phyloP scores from a whole-genome alignment of 2,797 vertebrate genomes.

The Macroramphosus scolopax region DNA sequence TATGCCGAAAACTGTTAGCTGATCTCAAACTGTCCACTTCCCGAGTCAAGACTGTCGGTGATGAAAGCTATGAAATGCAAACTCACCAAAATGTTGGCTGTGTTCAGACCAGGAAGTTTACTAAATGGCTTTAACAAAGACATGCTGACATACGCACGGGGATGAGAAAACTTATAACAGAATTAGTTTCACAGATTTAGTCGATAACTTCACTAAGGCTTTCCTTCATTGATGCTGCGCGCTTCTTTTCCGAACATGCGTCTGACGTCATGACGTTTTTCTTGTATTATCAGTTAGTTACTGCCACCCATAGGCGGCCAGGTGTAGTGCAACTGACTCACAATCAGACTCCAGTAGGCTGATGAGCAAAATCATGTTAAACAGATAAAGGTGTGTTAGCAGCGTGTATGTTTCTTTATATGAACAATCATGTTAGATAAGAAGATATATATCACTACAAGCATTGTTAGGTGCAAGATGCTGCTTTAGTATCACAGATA shows the following conservation, averaged over 20 bases:
- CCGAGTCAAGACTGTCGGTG: not conserved
- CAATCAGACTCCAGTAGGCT: too few species aligned
- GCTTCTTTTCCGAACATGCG: conserved; percentile 58
- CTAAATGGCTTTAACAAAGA: conserved; percentile 70
- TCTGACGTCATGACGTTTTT: conserved; percentile 53
- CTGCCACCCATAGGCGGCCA: conserved; percentile 31
- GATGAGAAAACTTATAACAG: not conserved
- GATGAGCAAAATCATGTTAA: too few species aligned
- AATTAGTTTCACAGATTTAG: fast-evolving
- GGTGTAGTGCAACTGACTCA: conserved; percentile 5
- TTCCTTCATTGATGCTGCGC: conserved; percentile 5
- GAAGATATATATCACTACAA: too few species aligned
- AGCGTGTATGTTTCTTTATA: too few species aligned
- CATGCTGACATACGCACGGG: conserved; percentile 43
- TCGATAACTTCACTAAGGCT: not conserved
- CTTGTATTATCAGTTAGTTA: fast-evolving
- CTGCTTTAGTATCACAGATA: too few species aligned
- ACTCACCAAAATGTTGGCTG: conserved; percentile 77
- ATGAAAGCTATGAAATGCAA: not conserved
- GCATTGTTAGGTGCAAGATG: too few species aligned
- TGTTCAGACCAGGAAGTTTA: conserved; percentile 68
- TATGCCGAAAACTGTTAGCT: too few species aligned
- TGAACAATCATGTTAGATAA: too few species aligned
- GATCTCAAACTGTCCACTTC: not conserved
- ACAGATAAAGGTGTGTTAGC: too few species aligned